Conservation (phyloP, 2,888 invertebrate genomes). For the Andricus quercusramuli region DNA sequence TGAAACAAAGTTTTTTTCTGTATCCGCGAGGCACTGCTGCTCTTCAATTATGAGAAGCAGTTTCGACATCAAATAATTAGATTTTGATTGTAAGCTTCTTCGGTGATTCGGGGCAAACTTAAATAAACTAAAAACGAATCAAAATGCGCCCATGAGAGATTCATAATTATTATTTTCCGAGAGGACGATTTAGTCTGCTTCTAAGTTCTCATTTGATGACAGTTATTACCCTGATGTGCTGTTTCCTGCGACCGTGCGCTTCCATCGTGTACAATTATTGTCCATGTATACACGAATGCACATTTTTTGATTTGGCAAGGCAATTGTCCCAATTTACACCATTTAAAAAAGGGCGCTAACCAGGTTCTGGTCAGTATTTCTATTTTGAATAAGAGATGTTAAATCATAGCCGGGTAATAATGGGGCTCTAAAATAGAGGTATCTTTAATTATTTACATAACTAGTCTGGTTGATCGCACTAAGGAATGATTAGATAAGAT, state of each 20-base stretch:
- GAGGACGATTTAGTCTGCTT: slow-evolving; percentile 65
- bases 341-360: too few species aligned
- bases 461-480: too few species aligned
- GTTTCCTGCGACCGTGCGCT: slow-evolving; percentile 77
- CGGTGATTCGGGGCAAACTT: not conserved
- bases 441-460: too few species aligned
- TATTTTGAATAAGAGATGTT: too few species aligned
- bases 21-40: slow-evolving; percentile 11
- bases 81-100: slow-evolving; percentile 33
- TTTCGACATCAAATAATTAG: slow-evolving; percentile 15
- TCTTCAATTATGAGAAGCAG: slow-evolving; percentile 16
- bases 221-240: slow-evolving; percentile 77
- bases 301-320: too few species aligned
- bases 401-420: too few species aligned
- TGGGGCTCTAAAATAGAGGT: too few species aligned
- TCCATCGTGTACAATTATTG: slow-evolving; percentile 50
- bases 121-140: not conserved
- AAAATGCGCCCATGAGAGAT: not conserved
- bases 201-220: slow-evolving; percentile 77
- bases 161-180: slow-evolving; percentile 56
- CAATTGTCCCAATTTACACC: too few species aligned
- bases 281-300: too few species aligned
- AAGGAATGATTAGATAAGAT: too few species aligned
- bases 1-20: not conserved
- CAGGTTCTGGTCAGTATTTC: too few species aligned